phyloP scores from a whole-genome alignment of 2,797 vertebrate species.

The Gouania willdenowi region DNA sequence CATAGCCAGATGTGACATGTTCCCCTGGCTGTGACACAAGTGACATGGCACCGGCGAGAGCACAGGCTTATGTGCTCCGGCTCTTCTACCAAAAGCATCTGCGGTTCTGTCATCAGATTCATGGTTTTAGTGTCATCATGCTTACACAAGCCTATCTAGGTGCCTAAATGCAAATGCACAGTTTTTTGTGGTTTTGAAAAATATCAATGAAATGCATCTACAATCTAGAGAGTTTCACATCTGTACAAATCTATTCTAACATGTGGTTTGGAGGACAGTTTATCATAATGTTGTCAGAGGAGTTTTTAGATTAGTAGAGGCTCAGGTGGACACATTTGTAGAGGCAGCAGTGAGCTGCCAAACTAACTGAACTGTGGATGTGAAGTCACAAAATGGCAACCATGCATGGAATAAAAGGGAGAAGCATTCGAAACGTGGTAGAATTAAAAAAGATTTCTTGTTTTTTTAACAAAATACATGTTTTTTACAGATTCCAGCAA shows the following conservation, averaged over 20 bases:
- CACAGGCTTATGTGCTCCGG: conserved; percentile 26
- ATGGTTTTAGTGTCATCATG: conserved; percentile 1
- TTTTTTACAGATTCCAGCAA: too few relatives aligned
- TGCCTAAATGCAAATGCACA: not conserved
- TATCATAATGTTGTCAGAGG: conserved; percentile 1
- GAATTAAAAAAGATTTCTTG: too few relatives aligned
- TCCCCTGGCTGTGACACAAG: conserved; percentile 47
- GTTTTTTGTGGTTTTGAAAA: too few relatives aligned
- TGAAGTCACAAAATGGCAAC: conserved; percentile 8
- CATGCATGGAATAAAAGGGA: too few relatives aligned
- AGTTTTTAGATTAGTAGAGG: conserved; percentile 11
- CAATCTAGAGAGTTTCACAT: too few relatives aligned
- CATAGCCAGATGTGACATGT: conserved; percentile 54
- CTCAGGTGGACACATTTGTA: conserved; percentile 55
- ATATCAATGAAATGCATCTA: too few relatives aligned
- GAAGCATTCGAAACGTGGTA: too few relatives aligned
- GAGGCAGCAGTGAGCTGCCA: conserved; percentile 18
- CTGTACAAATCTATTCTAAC: conserved; percentile 12
- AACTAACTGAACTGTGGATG: conserved; percentile 13
- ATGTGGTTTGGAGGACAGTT: conserved; percentile 5
- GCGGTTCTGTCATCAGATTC: conserved; percentile 1
- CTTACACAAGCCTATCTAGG: not conserved
- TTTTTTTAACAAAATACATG: too few relatives aligned
- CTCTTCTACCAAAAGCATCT: conserved; percentile 10
- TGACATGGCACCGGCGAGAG: conserved; percentile 20